Evolutionary conservation across 2,113 vertebrate genomes (phyloP), one percentile per base, ranked within the genome.

Genomic region (Nycticorax nycticorax): DNA sequence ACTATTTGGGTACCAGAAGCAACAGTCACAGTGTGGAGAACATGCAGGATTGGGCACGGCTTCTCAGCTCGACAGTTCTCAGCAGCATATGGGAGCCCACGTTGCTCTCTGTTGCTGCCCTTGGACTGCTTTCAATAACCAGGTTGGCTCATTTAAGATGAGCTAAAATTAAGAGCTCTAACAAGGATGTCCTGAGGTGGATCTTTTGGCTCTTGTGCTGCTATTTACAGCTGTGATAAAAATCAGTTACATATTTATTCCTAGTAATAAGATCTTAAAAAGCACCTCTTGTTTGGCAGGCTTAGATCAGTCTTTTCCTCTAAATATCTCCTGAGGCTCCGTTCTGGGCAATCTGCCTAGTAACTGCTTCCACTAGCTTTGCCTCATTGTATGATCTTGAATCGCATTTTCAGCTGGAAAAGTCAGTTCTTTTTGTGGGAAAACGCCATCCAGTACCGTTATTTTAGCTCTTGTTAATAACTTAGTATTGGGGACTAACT

Each of bases 101-200:
- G 0, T 3, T 74, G 47, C 39, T 78, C 50, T n/a, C 77, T 64
- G 43, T 52, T 83, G n/a, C 76, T 85, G 63, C 30, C 26, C 55
- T 90, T 88, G 91, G 92, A 69, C 32, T 53, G 75, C 82, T 92
- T 76, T 86, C 91, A 93, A 53, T 37, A 90, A 93, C 82, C 27
- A 79, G 75, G 91, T 96, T 93, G 94, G 85, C 69, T 93, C 56
- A 75, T 64, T 68, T 43, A 76, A 78, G 39, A 47, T 75, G 77
- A 94, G 69, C 53, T 95, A 90, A 97, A 97, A 97, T 97, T 88
- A 96, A 96, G 45, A 95, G 45, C 85, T 83, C 57, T 85, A 72
- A 89, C 1, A 0, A 93, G 45, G 39, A 88, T 86, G 57, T 93
- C 74, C 77, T 95, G 53, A 95, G 91, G 85, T 92, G 39, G 75